Evolutionary conservation across 2,888 invertebrate genomes (phyloP), one percentile per base, ranked within the genome.

Genomic region (Eretmocerus hayati): DNA sequence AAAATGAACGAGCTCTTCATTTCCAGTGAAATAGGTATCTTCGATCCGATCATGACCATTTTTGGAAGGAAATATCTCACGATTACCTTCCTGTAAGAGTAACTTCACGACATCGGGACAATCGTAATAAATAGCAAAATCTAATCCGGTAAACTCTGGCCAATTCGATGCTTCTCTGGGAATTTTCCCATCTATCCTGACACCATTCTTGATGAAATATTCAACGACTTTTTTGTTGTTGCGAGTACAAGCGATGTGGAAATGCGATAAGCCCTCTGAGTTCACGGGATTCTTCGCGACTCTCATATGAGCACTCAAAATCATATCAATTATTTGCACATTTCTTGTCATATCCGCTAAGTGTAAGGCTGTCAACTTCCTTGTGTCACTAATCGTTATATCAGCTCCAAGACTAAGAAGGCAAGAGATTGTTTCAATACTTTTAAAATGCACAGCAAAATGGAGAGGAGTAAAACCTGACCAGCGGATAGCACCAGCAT

Each of bases 391-490:
- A 8, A 16, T 30, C 5, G 22, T 15, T 2, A 40, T 4, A n/a
- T 40, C 26, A 11, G 46, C 46, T 18, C 40, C 46, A 1, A 5
- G n/a, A 1, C 16, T 26, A 4, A 35, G 9, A 4, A 46, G 35
- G 2, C 39, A 3, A 3, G 5, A n/a, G 1, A 46, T 33, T 1
- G 20, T 33, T 3, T 46, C 6, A n/a, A 40, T 5, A 11, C 31
- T 26, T n/a, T n/a, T n/a, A 20, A 21, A 46, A 15, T 22, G 40
- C 9, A 35, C 39, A 2, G 46, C 46, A 8, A 46, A 23, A 30
- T 46, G 46, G 16, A 46, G 20, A 13, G 46, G 33, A 16, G 46
- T 46, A 16, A 40, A 46, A 1, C 46, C 40, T 5, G 39, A 35
- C 15, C 23, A 35, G 3, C 19, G 0, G 6, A 35, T 6, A 3